Conservation (phyloP, 2,797 vertebrate genomes). For the Myiotriccus ornatus region DNA sequence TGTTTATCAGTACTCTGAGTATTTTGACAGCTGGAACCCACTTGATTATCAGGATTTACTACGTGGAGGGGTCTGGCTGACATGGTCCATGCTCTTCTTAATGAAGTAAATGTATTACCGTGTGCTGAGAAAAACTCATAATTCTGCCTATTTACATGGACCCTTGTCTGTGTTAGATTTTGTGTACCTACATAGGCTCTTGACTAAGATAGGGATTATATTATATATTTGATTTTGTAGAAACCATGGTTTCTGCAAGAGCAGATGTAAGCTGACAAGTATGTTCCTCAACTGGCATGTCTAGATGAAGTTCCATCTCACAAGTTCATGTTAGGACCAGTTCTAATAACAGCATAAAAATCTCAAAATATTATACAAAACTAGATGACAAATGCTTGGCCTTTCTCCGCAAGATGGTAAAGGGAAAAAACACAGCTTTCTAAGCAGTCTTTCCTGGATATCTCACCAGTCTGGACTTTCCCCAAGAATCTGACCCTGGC, state of each 20-base stretch:
- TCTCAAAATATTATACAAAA: not conserved
- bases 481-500: not conserved
- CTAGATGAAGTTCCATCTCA: not conserved
- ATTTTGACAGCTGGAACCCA: not conserved
- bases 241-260: not conserved
- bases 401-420: not conserved
- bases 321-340: not conserved
- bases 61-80: not conserved
- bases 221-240: not conserved
- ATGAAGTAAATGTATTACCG: not conserved
- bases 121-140: not conserved
- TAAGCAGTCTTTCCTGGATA: not conserved
- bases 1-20: not conserved
- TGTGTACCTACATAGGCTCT: not conserved
- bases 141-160: not conserved
- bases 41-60: not conserved
- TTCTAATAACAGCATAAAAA: not conserved
- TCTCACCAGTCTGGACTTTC: not conserved
- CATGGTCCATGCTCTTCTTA: not conserved
- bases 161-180: not conserved
- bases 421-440: not conserved
- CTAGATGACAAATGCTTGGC: not conserved
- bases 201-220: not conserved
- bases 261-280: not conserved
- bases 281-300: rapidly evolving